Evolutionary conservation across 2,113 vertebrate genomes (phyloP), one percentile per base, ranked within the genome.

Genomic region (Callaeas wilsoni): DNA sequence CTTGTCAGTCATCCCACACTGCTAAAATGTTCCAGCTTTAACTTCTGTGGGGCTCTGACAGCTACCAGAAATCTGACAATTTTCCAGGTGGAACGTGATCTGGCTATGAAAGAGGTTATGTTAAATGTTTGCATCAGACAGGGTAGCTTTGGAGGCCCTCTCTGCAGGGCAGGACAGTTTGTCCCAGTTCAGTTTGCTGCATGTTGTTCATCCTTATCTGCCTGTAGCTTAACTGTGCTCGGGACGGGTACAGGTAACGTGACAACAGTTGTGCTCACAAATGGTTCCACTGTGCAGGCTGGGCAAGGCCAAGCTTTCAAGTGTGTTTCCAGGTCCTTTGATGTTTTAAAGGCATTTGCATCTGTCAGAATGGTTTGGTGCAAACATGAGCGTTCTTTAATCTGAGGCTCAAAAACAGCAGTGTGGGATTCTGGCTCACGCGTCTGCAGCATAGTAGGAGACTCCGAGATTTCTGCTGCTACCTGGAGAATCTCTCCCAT

Each of bases 261-360:
- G 93, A 84, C 91, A 89, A 27, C 30, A 59, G 3, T 77, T 75
- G 52, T 52, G 46, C 69, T 79, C 49, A 53, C 90, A 29, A 86
- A 42, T 68, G 68, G 49, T 84, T 94, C 52, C 80, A n/a, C 57
- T 46, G 37, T 53, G 70, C 57, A 82, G 65, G 22, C 79, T 84
- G 50, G 79, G 73, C 64, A 94, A 95, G 73, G 80, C 88, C 76
- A 62, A 68, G 41, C 65, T 96, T 96, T 94, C 86, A 87, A 79
- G 57, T 82, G 55, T 42, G 73, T 65, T 94, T 96, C 83, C 86
- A 81, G 26, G 60, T 46, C 57, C 69, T 94, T 92, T 94, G 90
- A 95, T 96, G 77, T 96, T 94, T 90, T 90, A 89, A 88, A 82
- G 64, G 52, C 71, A 90, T 96, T 95, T 94, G 80, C 89, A 94